Percentiles rank a stretch among this genome's conserved stretches.
phyloP scores from a whole-genome alignment of 2,113 vertebrate species.

The Podiceps cristatus region DNA sequence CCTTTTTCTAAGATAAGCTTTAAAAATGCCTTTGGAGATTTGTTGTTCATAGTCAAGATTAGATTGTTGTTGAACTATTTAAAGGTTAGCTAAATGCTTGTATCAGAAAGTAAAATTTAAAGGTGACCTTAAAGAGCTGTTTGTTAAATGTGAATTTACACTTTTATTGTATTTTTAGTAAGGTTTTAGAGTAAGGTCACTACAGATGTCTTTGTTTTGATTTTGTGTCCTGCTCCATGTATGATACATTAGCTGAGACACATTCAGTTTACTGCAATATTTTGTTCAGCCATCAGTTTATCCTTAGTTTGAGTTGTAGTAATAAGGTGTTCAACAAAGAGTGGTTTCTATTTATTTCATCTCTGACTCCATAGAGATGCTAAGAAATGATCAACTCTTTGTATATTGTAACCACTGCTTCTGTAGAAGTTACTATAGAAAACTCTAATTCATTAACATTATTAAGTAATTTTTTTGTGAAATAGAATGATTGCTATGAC shows the following conservation, averaged over 20 bases:
- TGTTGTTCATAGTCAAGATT: background rate
- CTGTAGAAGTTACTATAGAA: background rate
- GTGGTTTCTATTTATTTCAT: background rate
- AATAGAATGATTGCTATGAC: background rate
- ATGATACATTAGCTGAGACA: background rate
- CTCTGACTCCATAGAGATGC: background rate
- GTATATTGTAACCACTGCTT: accelerated
- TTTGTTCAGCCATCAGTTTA: background rate
- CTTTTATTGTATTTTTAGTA: background rate
- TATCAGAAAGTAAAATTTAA: background rate
- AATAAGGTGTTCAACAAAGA: background rate
- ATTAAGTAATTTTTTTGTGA: background rate
- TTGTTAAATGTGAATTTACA: background rate
- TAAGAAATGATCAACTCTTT: background rate
- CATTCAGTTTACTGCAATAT: background rate
- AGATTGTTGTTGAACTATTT: background rate
- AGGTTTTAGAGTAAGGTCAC: background rate
- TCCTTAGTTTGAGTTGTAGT: background rate
- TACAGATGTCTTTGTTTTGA: background rate
- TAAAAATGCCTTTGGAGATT: background rate
- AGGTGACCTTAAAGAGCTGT: background rate
- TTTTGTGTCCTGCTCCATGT: background rate
- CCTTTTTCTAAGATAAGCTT: background rate
- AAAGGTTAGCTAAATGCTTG: background rate
- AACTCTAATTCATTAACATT: background rate